Conservation (phyloP, 2,113 vertebrate genomes). For the Zosterops lateralis region DNA sequence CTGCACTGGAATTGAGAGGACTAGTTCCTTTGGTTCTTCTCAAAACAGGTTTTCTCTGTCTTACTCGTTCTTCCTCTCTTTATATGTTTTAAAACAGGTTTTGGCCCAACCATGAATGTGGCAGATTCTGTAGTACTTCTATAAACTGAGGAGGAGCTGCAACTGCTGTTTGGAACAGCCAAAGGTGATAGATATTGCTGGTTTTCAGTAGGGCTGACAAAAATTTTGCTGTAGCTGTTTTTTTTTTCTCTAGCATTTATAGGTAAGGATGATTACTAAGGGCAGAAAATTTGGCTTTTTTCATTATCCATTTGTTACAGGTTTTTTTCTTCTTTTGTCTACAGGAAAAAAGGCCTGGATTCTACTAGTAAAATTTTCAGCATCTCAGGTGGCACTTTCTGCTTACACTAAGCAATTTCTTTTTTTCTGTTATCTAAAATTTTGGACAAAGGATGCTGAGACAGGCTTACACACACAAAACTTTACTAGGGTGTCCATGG, state of each 20-base stretch:
- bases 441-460: constrained; percentile 17
- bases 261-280: not conserved
- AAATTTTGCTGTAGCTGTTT: not conserved
- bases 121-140: not conserved
- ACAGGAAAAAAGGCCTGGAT: not conserved
- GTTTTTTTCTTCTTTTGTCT: not conserved
- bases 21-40: not conserved
- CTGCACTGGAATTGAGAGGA: not conserved
- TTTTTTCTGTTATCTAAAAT: not conserved
- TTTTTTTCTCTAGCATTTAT: not conserved
- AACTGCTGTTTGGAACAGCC: not conserved
- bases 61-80: not conserved
- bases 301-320: not conserved
- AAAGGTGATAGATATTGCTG: not conserved
- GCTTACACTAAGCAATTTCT: constrained; percentile 1
- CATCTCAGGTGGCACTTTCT: not conserved
- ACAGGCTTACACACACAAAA: constrained; percentile 10
- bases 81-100: not conserved
- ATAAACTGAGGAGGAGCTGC: not conserved
- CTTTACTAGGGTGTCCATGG: not conserved
- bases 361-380: not conserved
- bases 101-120: not conserved
- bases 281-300: not conserved
- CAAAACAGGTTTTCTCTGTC: not conserved
- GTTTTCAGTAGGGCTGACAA: not conserved